Percentiles rank a stretch among this genome's conserved stretches.
Conservation (phyloP, 2,797 vertebrate species). For the Falco cherrug region DNA sequence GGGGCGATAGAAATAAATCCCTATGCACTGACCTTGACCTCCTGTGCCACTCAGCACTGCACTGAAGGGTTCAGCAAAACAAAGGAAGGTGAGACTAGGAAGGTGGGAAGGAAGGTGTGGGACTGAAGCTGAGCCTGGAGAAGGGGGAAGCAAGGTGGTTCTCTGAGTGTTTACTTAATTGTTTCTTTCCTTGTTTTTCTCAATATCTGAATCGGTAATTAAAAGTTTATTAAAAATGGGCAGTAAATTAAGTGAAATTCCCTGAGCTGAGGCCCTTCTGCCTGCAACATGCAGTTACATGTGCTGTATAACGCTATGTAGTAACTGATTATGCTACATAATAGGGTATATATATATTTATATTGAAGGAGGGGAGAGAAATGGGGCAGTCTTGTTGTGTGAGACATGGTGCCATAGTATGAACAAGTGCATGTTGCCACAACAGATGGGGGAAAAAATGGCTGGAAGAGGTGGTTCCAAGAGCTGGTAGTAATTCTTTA, state of each 20-base stretch:
- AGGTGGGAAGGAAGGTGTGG: neutral
- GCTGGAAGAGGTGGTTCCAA: neutral
- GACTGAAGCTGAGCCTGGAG: neutral
- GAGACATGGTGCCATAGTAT: neutral
- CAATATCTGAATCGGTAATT: neutral
- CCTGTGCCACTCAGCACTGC: accelerated
- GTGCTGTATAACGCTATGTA: neutral
- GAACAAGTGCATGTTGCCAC: neutral
- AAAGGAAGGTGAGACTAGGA: neutral
- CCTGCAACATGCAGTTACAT: neutral
- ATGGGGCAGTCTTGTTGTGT: neutral
- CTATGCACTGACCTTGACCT: accelerated
- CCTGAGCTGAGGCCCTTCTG: neutral
- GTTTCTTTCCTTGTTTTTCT: neutral
- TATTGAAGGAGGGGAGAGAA: neutral
- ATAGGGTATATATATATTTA: neutral
- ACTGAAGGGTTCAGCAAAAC: neutral
- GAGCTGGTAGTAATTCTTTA: neutral
- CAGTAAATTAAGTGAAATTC: neutral
- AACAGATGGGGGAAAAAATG: neutral
- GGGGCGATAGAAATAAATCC: neutral
- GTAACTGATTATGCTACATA: neutral
- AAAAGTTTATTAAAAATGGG: neutral
- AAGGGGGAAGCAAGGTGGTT: neutral
- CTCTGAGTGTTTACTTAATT: neutral